These are phyloP conservation scores for Nephrotoma guestfalica DNA, from an alignment of 2,888 invertebrate species.

Conservation along the genomic window DNA sequence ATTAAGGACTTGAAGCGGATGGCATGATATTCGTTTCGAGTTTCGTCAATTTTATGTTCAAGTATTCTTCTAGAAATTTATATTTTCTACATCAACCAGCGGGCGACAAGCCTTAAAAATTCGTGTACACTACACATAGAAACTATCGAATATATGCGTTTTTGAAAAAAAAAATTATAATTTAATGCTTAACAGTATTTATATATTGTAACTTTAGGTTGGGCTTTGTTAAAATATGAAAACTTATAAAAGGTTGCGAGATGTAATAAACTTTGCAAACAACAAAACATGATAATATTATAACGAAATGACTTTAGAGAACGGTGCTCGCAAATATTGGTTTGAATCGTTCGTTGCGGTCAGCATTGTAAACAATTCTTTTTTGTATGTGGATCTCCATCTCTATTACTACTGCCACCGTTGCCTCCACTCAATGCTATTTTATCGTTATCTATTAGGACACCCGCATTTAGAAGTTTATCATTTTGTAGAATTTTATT, in stretches of 20 bases:
- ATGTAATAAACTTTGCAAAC: neutral
- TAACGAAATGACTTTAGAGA: neutral
- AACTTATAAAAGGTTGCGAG: neutral
- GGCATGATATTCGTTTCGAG: neutral
- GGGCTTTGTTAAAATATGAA: neutral
- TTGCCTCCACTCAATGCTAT: neutral
- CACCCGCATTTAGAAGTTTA: neutral
- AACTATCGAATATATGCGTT: neutral
- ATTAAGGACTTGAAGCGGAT: neutral
- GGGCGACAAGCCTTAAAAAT: neutral
- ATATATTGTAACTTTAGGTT: neutral
- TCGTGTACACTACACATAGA: neutral
- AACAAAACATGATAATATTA: neutral
- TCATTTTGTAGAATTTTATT: conserved; percentile 41
- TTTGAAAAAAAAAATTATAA: neutral
- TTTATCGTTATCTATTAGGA: neutral
- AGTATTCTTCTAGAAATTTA: too few relatives aligned
- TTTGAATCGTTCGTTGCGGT: neutral
- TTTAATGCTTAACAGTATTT: neutral
- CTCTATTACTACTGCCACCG: neutral
- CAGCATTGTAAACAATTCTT: conserved; percentile 3
- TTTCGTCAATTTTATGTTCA: neutral
- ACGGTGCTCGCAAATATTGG: neutral
- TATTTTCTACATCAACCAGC: too few relatives aligned
- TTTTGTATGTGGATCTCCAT: neutral